A percentile compares a stretch with the other conserved stretches of the same genome.
Evolutionary conservation across 2,797 vertebrate genomes (phyloP).

Genomic region (Neomorphus geoffroyi): DNA sequence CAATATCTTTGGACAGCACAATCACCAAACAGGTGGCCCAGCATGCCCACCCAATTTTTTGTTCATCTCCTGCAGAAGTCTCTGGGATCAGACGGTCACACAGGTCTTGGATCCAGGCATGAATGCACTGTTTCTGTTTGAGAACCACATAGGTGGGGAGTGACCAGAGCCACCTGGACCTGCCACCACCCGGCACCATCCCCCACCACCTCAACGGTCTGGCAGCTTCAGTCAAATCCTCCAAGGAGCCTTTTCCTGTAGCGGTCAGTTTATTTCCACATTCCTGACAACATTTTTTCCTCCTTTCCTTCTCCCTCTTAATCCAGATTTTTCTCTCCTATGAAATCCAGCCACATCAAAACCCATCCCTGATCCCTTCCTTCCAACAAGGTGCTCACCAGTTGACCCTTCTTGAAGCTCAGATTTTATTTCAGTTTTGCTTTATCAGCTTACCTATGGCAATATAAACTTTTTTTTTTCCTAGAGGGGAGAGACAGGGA

Average conservation of each 20-base stretch:
- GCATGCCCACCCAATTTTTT: not conserved
- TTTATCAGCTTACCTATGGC: not conserved
- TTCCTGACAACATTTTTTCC: not conserved
- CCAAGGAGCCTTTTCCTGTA: not conserved
- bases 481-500: not conserved
- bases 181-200: not conserved
- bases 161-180: not conserved
- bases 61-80: not conserved
- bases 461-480: not conserved
- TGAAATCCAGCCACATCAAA: not conserved
- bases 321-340: not conserved
- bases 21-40: not conserved
- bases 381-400: not conserved
- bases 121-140: not conserved
- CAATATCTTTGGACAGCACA: fast-evolving
- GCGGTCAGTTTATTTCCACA: not conserved
- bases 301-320: not conserved
- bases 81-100: not conserved
- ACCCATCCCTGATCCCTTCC: not conserved
- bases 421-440: not conserved
- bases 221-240: not conserved
- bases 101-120: not conserved
- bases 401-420: not conserved
- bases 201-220: not conserved
- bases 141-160: not conserved